Conservation (phyloP, 2,113 vertebrate genomes). For the Hippolais icterina region DNA sequence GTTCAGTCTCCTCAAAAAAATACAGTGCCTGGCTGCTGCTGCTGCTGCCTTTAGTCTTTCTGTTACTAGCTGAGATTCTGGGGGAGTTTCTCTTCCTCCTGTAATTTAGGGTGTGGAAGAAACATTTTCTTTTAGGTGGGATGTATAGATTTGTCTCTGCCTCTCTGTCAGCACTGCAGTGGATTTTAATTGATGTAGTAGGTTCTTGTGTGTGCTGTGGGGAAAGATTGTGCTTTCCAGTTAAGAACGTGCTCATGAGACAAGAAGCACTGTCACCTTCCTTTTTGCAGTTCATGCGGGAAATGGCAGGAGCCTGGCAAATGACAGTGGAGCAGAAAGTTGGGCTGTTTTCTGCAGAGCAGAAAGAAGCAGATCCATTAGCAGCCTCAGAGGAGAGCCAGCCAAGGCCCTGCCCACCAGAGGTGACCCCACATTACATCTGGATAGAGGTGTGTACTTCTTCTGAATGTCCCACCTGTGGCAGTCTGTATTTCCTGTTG, state of each 20-base stretch:
- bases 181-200: not conserved
- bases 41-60: not conserved
- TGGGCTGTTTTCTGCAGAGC: slow-evolving; percentile 88
- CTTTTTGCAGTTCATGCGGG: slow-evolving; percentile 88
- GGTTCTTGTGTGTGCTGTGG: not conserved
- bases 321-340: slow-evolving; percentile 95
- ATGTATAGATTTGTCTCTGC: not conserved
- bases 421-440: slow-evolving; percentile 91
- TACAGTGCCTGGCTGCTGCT: not conserved
- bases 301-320: slow-evolving; percentile 97
- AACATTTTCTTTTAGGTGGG: not conserved
- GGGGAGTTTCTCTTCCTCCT: not conserved
- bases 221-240: not conserved
- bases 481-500: not conserved
- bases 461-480: not conserved
- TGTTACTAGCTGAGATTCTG: not conserved
- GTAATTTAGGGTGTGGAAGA: not conserved
- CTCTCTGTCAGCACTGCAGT: not conserved
- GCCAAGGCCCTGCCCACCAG: slow-evolving; percentile 87
- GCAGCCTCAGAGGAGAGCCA: slow-evolving; percentile 95
- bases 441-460: slow-evolving; percentile 89
- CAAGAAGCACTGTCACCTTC: not conserved
- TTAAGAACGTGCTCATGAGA: not conserved
- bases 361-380: slow-evolving; percentile 88
- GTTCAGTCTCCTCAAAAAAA: not conserved